phyloP scores from a whole-genome alignment of 2,113 vertebrate species.

The Xyliphius kryptos region DNA sequence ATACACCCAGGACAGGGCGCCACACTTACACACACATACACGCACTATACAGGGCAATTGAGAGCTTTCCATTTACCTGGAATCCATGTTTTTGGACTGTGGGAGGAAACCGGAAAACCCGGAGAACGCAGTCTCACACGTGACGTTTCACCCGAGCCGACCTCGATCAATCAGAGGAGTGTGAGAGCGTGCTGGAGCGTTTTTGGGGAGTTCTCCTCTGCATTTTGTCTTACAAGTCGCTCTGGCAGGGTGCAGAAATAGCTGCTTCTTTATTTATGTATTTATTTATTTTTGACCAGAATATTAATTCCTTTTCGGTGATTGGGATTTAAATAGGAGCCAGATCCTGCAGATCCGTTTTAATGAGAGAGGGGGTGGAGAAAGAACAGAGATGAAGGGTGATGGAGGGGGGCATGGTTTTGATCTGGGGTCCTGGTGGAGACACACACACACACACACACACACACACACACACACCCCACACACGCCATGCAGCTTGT shows the following conservation, averaged over 20 bases:
- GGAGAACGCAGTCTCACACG: too few relatives aligned
- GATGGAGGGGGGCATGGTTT: conserved; percentile 50
- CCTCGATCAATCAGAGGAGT: neutral
- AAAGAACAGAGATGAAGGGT: conserved; percentile 51
- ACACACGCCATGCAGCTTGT: conserved; percentile 13
- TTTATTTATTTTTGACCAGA: conserved; percentile 57
- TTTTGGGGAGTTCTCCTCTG: neutral
- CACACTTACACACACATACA: too few relatives aligned
- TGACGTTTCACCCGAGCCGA: too few relatives aligned
- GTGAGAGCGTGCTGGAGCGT: neutral
- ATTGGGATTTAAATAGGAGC: conserved; percentile 78
- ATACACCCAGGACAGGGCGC: too few relatives aligned
- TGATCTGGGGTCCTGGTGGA: conserved; percentile 69
- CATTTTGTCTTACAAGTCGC: conserved; percentile 38
- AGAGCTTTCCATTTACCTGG: too few relatives aligned
- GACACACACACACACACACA: conserved; percentile 37
- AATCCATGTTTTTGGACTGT: too few relatives aligned
- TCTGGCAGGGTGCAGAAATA: conserved; percentile 60
- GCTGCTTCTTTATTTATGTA: conserved; percentile 33
- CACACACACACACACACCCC: conserved; percentile 35
- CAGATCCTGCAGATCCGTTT: conserved; percentile 62
- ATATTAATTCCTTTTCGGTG: conserved; percentile 73
- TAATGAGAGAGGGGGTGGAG: conserved; percentile 75
- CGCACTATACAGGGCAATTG: too few relatives aligned
- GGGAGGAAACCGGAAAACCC: too few relatives aligned